phyloP scores from a whole-genome alignment of 2,797 vertebrate genomes.

The Lacerta agilis region DNA sequence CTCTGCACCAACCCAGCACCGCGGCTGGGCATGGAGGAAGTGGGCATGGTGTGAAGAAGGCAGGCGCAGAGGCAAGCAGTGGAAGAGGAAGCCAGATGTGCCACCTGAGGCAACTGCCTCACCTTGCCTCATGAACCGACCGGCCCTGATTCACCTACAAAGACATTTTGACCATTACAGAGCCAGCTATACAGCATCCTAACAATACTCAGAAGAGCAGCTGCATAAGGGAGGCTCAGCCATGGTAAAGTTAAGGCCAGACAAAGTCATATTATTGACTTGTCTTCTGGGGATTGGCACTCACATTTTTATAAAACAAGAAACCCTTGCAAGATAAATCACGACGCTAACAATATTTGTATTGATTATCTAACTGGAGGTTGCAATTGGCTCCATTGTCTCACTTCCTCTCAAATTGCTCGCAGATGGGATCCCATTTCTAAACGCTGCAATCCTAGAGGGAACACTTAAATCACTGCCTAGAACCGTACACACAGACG shows the following conservation, averaged over 20 bases:
- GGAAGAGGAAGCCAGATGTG: too few relatives aligned
- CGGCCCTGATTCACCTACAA: neutral
- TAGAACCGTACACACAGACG: conserved; percentile 20
- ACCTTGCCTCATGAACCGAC: too few relatives aligned
- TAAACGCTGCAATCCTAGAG: conserved; percentile 79
- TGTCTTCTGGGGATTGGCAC: conserved; percentile 58
- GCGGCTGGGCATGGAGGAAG: too few relatives aligned
- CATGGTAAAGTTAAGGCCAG: conserved; percentile 52
- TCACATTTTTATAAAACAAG: conserved; percentile 65
- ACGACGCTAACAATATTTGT: conserved; percentile 81
- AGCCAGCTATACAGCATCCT: neutral
- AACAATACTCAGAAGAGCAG: conserved; percentile 47
- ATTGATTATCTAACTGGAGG: conserved; percentile 81
- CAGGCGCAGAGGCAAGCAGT: too few relatives aligned
- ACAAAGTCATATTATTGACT: conserved; percentile 61
- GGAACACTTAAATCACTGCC: conserved; percentile 60
- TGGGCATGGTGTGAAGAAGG: too few relatives aligned
- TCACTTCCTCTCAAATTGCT: conserved; percentile 79
- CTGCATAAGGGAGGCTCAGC: conserved; percentile 33
- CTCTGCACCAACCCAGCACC: too few relatives aligned
- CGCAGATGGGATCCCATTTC: conserved; percentile 79
- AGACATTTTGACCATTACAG: neutral
- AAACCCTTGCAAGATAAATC: conserved; percentile 75
- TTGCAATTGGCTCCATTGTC: conserved; percentile 77
- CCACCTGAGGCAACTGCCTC: too few relatives aligned